These are phyloP conservation scores for Seriola rivoliana DNA, from an alignment of 2,113 vertebrate genomes.

Conservation along the genomic window DNA sequence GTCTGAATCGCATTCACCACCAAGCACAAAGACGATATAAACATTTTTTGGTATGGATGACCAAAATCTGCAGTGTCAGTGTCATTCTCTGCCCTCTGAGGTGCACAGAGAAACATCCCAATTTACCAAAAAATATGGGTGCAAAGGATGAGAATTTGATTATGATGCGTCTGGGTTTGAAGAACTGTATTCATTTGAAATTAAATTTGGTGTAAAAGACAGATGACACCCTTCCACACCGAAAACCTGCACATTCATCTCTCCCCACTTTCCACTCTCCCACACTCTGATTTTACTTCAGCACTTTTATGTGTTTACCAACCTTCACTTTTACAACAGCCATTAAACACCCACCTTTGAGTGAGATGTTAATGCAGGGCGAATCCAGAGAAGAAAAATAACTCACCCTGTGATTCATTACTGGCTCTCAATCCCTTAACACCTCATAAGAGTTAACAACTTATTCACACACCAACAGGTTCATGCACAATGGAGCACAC, in stretches of 20 bases:
- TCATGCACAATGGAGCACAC: neutral
- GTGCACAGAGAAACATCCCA: neutral
- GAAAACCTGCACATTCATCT: conserved; percentile 10
- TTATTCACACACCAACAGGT: conserved; percentile 17
- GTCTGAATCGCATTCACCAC: neutral
- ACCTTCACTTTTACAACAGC: conserved; percentile 54
- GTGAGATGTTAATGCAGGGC: conserved; percentile 27
- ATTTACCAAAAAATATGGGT: neutral
- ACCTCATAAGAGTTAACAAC: conserved; percentile 31
- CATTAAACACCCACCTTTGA: conserved; percentile 54
- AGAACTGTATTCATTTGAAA: neutral
- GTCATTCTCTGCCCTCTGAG: neutral
- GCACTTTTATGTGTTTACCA: conserved; percentile 54
- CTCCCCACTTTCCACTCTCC: neutral
- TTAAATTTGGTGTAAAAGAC: neutral
- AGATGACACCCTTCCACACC: neutral
- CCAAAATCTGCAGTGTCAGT: neutral
- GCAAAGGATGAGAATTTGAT: neutral
- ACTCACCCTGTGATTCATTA: conserved; percentile 47
- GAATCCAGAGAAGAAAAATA: conserved; percentile 28
- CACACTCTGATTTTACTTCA: conserved; percentile 38
- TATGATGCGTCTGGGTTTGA: neutral
- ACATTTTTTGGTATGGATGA: neutral
- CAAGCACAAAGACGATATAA: neutral
- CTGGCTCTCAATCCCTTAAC: conserved; percentile 42